A percentile compares a stretch with the other conserved stretches of the same genome.
These are phyloP conservation scores for Scatophagus argus DNA, from an alignment of 2,113 vertebrate species.

Conservation along the genomic window DNA sequence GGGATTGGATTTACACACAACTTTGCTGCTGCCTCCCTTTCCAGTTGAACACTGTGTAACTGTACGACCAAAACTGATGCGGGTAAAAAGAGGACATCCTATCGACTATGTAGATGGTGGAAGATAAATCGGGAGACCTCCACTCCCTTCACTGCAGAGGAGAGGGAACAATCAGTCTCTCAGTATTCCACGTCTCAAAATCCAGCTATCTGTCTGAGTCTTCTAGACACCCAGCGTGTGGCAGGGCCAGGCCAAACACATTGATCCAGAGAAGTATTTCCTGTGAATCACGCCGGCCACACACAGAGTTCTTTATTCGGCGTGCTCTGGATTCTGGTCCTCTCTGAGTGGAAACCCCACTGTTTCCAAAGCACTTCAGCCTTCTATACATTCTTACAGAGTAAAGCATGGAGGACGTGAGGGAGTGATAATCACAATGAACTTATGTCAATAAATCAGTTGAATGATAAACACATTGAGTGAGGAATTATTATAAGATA, in stretches of 20 bases:
- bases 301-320: constrained; percentile 63
- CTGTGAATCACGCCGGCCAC: constrained; percentile 62
- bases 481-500: neutral
- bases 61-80: constrained; percentile 38
- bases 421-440: neutral
- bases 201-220: constrained; percentile 73
- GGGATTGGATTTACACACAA: constrained; percentile 31
- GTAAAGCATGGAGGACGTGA: constrained; percentile 15
- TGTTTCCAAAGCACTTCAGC: constrained; percentile 40
- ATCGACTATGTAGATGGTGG: constrained; percentile 47
- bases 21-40: constrained; percentile 7
- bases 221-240: constrained; percentile 68
- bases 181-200: constrained; percentile 64
- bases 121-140: constrained; percentile 52
- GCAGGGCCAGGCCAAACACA: constrained; percentile 70
- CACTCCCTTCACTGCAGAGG: constrained; percentile 23
- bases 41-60: constrained; percentile 24
- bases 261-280: constrained; percentile 71
- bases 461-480: neutral
- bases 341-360: constrained; percentile 57
- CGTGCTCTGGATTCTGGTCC: constrained; percentile 29
- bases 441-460: neutral
- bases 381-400: constrained; percentile 35
- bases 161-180: constrained; percentile 60
- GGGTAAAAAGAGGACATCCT: constrained; percentile 40